A percentile compares a stretch with the other conserved stretches of the same genome.
Conservation (phyloP, 2,888 invertebrate genomes). For the Eupithecia subfuscata region DNA sequence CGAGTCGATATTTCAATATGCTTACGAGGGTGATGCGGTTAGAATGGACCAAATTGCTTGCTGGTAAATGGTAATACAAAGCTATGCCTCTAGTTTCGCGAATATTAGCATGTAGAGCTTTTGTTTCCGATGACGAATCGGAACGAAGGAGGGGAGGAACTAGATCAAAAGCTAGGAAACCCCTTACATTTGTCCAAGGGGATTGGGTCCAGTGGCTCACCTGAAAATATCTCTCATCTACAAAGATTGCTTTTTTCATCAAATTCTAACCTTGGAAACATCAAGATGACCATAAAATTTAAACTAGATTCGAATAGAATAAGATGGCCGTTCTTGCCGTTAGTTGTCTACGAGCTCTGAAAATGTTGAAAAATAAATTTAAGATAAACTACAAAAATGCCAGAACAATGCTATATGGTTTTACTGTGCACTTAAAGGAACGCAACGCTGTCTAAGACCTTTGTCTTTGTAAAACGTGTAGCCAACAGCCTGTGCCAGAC, state of each 20-base stretch:
- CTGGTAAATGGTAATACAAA: constrained; percentile 15
- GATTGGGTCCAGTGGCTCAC: background rate
- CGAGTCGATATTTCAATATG: constrained; percentile 82
- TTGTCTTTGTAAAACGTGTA: constrained; percentile 37
- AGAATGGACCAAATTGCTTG: constrained; percentile 35
- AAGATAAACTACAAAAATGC: background rate
- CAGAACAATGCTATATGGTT: background rate
- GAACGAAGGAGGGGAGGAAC: background rate
- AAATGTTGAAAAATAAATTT: background rate
- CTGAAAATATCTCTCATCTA: background rate
- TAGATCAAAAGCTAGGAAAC: background rate
- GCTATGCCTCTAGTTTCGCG: constrained; percentile 3
- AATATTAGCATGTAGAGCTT: background rate
- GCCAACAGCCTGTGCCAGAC: constrained; percentile 38
- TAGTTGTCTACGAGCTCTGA: background rate
- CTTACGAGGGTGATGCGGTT: constrained; percentile 70
- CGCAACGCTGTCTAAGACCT: constrained; percentile 11
- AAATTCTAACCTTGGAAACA: background rate
- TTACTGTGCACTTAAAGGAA: background rate
- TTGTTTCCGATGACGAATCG: background rate
- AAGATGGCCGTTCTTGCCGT: too few relatives aligned
- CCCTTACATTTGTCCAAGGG: background rate
- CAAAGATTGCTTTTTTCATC: background rate
- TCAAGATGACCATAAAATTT: background rate
- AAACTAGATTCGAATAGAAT: background rate